Conservation (phyloP, 23 tunicate species). For the Trididemnum miniatum region DNA sequence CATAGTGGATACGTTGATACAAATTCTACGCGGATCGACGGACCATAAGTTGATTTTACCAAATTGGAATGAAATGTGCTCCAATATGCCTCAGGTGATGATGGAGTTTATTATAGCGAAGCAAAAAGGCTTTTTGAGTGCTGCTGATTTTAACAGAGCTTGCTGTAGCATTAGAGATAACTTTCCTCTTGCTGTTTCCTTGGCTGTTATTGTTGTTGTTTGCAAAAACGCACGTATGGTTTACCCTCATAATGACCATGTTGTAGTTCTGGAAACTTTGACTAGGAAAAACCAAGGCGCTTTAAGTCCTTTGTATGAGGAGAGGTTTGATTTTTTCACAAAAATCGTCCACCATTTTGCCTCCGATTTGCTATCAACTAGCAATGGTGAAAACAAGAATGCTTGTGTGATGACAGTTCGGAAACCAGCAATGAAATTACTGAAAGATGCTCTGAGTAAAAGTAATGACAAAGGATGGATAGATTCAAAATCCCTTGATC, state of each 20-base stretch:
- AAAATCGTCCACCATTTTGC: constrained; percentile 7
- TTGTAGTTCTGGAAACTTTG: constrained; percentile 26
- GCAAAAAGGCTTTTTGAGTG: constrained; percentile 46
- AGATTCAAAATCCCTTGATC: not conserved
- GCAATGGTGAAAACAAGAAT: not conserved
- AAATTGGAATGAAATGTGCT: constrained; percentile 77
- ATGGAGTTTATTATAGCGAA: constrained; percentile 63
- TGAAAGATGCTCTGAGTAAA: constrained; percentile 21
- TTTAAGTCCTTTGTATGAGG: constrained; percentile 15
- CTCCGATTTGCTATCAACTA: constrained; percentile 27
- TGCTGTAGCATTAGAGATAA: constrained; percentile 47
- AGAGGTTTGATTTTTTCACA: constrained; percentile 31
- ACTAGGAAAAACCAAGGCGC: constrained; percentile 22
- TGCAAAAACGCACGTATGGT: constrained; percentile 33
- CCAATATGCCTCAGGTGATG: constrained; percentile 71
- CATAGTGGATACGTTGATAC: constrained; percentile 43
- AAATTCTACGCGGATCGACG: constrained; percentile 21
- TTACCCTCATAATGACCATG: constrained; percentile 10
- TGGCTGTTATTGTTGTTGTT: constrained; percentile 42
- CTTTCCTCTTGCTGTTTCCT: constrained; percentile 45
- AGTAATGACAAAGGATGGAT: constrained; percentile 43
- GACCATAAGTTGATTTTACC: constrained; percentile 40
- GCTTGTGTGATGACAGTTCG: not conserved
- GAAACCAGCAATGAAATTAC: not conserved
- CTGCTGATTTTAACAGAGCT: constrained; percentile 41